Evolutionary conservation across 2,888 invertebrate genomes (phyloP).

Genomic region (Netelia fuscicornis): DNA sequence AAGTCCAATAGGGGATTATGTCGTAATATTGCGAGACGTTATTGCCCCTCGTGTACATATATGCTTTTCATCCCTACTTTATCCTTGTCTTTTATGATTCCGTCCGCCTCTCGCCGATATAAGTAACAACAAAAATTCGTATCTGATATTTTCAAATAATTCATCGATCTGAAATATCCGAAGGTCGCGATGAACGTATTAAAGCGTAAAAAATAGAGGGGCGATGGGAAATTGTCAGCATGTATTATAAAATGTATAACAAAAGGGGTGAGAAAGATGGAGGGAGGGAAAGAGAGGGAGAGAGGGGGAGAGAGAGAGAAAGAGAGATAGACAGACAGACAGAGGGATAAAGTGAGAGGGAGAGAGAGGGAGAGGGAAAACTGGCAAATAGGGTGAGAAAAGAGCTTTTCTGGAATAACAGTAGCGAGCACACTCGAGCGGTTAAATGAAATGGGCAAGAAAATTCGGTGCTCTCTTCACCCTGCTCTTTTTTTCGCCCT

Average conservation of each 20-base stretch:
- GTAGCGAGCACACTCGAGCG: background rate
- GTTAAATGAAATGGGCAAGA: conserved; percentile 53
- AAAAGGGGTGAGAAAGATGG: background rate
- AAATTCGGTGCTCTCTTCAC: conserved; percentile 24
- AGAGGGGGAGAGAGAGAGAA: no score
- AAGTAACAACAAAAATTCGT: conserved; percentile 24
- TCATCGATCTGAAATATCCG: conserved; percentile 47
- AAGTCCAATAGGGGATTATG: conserved; percentile 50
- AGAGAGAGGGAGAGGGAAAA: no score
- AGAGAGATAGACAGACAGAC: no score
- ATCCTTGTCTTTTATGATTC: no score
- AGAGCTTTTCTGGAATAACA: conserved; percentile 37
- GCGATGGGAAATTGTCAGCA: no score
- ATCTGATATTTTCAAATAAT: conserved; percentile 48
- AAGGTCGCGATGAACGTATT: conserved; percentile 38
- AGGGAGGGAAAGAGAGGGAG: background rate
- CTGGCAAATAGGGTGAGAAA: background rate
- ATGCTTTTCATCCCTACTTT: background rate
- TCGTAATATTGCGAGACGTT: conserved; percentile 47
- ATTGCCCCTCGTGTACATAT: conserved; percentile 7
- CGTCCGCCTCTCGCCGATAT: background rate
- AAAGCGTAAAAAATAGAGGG: conserved; percentile 7
- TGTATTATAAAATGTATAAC: background rate
- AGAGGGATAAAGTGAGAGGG: no score
- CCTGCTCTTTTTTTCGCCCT: conserved; percentile 3